Evolutionary conservation across 2,797 vertebrate genomes (phyloP).

Genomic region (Pantherophis vulpinus): DNA sequence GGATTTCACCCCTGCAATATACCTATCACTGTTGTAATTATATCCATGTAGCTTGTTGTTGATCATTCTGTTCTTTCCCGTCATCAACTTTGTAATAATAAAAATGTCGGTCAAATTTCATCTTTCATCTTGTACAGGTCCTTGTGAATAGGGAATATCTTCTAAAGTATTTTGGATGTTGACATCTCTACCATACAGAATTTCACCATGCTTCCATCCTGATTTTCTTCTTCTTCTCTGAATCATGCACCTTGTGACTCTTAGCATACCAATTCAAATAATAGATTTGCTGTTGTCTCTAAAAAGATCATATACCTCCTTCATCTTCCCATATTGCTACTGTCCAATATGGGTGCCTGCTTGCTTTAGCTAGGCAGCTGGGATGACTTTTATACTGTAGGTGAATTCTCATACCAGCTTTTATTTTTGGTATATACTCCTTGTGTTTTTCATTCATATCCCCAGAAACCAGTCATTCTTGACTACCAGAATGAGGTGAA

Average conservation of each 20-base stretch:
- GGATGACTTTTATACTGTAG: neutral
- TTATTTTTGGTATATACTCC: neutral
- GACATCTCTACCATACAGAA: neutral
- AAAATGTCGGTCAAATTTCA: neutral
- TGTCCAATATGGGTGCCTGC: neutral
- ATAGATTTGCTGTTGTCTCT: neutral
- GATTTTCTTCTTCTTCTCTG: neutral
- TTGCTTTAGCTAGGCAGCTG: neutral
- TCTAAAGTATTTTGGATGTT: neutral
- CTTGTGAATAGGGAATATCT: neutral
- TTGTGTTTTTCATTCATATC: neutral
- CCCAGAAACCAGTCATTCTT: neutral
- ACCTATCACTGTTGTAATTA: neutral
- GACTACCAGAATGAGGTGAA: neutral
- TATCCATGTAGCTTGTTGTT: neutral
- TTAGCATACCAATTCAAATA: neutral
- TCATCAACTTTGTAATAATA: neutral
- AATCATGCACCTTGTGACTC: neutral
- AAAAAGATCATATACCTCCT: neutral
- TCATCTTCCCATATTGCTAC: neutral
- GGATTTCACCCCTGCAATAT: neutral
- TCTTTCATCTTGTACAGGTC: neutral
- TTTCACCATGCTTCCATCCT: neutral
- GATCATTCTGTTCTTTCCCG: neutral
- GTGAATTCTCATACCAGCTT: neutral